Conservation (phyloP, 2,888 invertebrate species). For the Drosophila tanythrix region DNA sequence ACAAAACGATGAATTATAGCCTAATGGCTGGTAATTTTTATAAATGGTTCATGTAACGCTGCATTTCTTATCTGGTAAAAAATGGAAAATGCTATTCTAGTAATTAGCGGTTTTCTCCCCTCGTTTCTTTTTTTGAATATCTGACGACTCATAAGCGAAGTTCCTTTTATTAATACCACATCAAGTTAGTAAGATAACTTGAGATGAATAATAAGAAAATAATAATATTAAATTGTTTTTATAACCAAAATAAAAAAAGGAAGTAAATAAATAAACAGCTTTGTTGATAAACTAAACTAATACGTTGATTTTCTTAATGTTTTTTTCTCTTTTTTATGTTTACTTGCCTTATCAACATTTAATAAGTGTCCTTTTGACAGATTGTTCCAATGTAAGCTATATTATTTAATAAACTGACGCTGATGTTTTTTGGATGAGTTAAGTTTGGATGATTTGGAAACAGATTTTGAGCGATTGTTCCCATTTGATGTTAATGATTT, state of each 20-base stretch:
- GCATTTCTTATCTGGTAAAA: background rate
- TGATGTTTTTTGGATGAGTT: background rate
- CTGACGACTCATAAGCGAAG: background rate
- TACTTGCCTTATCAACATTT: background rate
- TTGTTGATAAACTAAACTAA: background rate
- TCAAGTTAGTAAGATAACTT: background rate
- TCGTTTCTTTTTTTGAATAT: too few species aligned
- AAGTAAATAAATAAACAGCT: background rate
- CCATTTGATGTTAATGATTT: too few species aligned
- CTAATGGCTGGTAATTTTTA: slow-evolving; percentile 40
- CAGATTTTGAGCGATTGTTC: background rate
- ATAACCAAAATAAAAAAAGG: background rate
- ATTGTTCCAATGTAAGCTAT: background rate
- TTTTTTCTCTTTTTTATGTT: rapidly evolving
- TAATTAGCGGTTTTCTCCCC: background rate
- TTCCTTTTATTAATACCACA: background rate
- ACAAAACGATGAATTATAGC: slow-evolving; percentile 43
- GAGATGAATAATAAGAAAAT: background rate
- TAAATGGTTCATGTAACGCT: slow-evolving; percentile 53
- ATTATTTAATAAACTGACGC: background rate
- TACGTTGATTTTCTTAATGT: background rate
- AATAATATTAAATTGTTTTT: background rate
- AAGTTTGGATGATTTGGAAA: background rate
- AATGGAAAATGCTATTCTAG: background rate
- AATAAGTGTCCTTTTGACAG: background rate